Conservation (phyloP, 2,797 vertebrate genomes). For the Lacerta bilineata region DNA sequence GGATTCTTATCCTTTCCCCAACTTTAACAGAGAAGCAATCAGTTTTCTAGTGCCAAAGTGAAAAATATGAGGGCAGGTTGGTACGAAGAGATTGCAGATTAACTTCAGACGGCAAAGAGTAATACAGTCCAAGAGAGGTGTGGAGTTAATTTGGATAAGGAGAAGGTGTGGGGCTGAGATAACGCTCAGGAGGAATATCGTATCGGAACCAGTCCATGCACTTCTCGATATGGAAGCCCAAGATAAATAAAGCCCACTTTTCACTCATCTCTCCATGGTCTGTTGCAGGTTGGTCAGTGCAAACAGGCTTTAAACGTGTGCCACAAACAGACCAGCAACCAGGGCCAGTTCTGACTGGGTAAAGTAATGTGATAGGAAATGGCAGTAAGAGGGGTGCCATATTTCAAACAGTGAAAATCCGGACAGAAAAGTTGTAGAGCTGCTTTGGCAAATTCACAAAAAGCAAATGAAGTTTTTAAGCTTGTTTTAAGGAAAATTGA, state of each 20-base stretch:
- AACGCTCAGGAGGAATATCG: conserved; percentile 18
- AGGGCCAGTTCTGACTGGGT: background rate
- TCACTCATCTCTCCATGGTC: background rate
- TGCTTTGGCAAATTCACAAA: too few species aligned
- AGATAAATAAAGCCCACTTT: background rate
- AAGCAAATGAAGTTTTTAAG: too few species aligned
- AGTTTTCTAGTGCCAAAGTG: conserved; percentile 3
- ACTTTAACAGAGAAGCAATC: conserved; percentile 27
- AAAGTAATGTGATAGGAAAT: conserved; percentile 1
- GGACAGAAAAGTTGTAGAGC: too few species aligned
- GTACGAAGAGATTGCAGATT: conserved; percentile 30
- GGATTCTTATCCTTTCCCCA: conserved; percentile 12
- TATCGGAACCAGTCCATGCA: background rate
- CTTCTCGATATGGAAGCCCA: background rate
- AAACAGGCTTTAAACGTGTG: background rate
- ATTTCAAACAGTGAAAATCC: too few species aligned
- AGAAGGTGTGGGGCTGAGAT: conserved; percentile 20
- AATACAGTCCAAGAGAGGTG: conserved; percentile 12
- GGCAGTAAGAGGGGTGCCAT: too few species aligned
- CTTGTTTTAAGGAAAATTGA: too few species aligned
- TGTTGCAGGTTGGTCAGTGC: background rate
- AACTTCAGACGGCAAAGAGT: conserved; percentile 15
- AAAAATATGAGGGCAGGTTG: conserved; percentile 14
- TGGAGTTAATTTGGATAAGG: conserved; percentile 34
- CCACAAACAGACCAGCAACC: background rate